Base-by-base conservation (phyloP, 2,113 vertebrate species). In the Oceanites oceanicus region DNA sequence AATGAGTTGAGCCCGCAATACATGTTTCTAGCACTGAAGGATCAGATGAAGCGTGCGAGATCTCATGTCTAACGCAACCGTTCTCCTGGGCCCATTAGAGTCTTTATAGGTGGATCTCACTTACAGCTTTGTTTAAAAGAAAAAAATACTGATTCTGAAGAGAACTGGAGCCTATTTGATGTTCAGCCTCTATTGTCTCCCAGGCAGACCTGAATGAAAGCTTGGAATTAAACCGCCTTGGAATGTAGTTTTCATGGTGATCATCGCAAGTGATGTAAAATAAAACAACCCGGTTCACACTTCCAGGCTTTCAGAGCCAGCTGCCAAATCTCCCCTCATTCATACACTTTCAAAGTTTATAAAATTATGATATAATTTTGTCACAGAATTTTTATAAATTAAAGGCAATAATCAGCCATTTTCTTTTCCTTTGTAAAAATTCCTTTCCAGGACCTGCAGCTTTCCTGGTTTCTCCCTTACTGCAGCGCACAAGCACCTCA, bases 101-200 rank as follows among this genome's bases (percentile, higher is more conserved):
- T 70, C 92, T 94, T 92, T 84, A 78, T 19, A 95, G 92, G 88
- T 90, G 86, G 78, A 86, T 73, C 95, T 96, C 97, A 92, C 95
- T 96, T 47, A 56, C 15, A 93, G 92, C 94, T 96, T 89, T 23
- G 80, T 87, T 56, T 74, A 10, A 81, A 76, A 15, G 68, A 85
- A 87, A 97, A 96, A 70, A 87, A 75, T 22, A 77, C 34, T 91
- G 96, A 90, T 88, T 79, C 76, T 59, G 86, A 92, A 91, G 89
- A 96, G 94, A 95, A 76, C 90, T 53, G 21, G 11, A 81, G 95
- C 79, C 97, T 97, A 93, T 90, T 95, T 97, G 96, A 91, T 96
- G 98, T 96, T 96, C 93, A 88, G 97, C 88, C 92, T 93, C 90
- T 93, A 93, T 73, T 96, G 96, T 97, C 97, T 97, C 75, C 71